These are phyloP conservation scores for Drosophila pseudotalamancana DNA, from an alignment of 2,888 invertebrate species.

Conservation along the genomic window DNA sequence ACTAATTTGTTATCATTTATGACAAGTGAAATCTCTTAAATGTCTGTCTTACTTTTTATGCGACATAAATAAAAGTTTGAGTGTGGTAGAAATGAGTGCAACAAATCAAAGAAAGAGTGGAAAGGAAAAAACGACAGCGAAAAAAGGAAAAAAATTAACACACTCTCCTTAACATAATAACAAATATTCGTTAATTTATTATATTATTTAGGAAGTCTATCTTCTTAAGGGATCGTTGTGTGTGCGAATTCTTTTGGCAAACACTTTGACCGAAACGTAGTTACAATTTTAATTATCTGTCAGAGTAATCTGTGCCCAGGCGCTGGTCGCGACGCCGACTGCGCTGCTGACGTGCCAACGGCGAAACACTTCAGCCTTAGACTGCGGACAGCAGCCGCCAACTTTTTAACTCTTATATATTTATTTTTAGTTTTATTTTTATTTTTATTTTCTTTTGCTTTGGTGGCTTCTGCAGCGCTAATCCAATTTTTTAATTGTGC, in stretches of 20 bases:
- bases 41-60: neutral
- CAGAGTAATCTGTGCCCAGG: conserved; percentile 73
- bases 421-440: no score
- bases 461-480: conserved; percentile 55
- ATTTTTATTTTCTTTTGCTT: conserved; percentile 25
- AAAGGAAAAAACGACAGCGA: neutral
- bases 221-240: no score
- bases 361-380: conserved; percentile 66
- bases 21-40: conserved; percentile 10
- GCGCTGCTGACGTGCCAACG: conserved; percentile 68
- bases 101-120: neutral
- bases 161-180: no score
- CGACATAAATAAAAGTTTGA: neutral
- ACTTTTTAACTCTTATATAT: conserved; percentile 46
- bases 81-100: neutral
- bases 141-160: no score
- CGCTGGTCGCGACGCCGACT: conserved; percentile 28
- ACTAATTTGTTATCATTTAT: neutral
- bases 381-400: conserved; percentile 10
- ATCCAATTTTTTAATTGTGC: conserved; percentile 77
- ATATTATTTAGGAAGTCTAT: no score
- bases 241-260: conserved; percentile 35
- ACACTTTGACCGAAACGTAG: conserved; percentile 61
- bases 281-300: conserved; percentile 78
- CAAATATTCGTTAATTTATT: no score